These are phyloP conservation scores for Macropodus opercularis DNA, from an alignment of 2,797 vertebrate species.

Conservation along the genomic window DNA sequence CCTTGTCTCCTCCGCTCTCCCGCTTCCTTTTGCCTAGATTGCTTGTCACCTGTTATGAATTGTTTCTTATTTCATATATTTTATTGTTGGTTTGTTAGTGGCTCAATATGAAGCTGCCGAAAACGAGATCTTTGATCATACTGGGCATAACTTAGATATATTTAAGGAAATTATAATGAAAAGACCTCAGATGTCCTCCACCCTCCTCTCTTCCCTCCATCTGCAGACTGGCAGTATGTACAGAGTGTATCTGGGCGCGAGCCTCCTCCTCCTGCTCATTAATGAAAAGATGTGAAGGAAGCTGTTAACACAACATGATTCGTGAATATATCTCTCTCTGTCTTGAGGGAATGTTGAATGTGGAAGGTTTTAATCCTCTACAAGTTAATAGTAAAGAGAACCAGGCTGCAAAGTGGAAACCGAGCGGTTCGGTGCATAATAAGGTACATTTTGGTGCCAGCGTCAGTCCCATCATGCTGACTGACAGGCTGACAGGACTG, in stretches of 20 bases:
- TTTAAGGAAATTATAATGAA: constrained; percentile 37
- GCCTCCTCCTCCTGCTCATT: constrained; percentile 33
- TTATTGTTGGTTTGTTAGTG: constrained; percentile 27
- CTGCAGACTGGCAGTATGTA: constrained; percentile 29
- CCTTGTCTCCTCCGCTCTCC: constrained; percentile 25
- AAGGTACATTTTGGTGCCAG: constrained; percentile 10
- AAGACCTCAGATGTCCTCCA: constrained; percentile 4
- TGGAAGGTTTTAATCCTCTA: constrained; percentile 20
- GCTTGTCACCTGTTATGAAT: constrained; percentile 46
- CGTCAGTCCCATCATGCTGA: constrained; percentile 58
- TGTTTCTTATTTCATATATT: constrained; percentile 37
- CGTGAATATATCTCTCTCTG: constrained; percentile 20
- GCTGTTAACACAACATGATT: constrained; percentile 20
- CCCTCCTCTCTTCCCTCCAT: constrained; percentile 20
- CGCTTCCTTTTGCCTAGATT: constrained; percentile 46
- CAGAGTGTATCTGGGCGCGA: constrained; percentile 23
- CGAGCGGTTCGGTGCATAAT: constrained; percentile 11
- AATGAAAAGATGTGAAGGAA: constrained; percentile 45
- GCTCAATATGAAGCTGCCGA: constrained; percentile 27
- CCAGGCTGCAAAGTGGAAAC: constrained; percentile 24
- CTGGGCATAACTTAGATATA: constrained; percentile 38
- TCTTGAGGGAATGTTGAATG: constrained; percentile 21
- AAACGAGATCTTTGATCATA: constrained; percentile 39
- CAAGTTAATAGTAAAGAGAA: constrained; percentile 25
- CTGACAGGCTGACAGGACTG: constrained; percentile 56